These are phyloP conservation scores for Galerucella nymphaeae DNA, from an alignment of 2,888 invertebrate species.

Conservation along the genomic window DNA sequence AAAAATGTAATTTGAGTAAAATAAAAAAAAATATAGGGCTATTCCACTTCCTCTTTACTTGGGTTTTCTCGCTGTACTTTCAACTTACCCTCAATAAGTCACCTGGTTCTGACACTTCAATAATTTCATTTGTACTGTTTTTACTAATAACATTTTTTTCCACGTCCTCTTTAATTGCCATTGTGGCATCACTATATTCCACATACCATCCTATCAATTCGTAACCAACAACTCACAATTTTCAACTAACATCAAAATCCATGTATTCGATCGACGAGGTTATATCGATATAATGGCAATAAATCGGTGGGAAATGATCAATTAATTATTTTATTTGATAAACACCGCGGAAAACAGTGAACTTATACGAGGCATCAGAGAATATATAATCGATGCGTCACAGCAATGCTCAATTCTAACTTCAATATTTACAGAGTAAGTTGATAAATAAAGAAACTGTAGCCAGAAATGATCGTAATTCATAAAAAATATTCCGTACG, in stretches of 20 bases:
- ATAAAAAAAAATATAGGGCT: no score
- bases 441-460: neutral
- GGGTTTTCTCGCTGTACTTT: no score
- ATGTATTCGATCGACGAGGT: conserved; percentile 24
- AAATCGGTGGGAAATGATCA: conserved; percentile 43
- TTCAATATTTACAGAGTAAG: conserved; percentile 9
- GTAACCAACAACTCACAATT: conserved; percentile 13
- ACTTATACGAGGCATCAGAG: neutral
- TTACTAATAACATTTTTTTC: neutral
- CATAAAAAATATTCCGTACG: neutral
- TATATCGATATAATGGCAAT: conserved; percentile 38
- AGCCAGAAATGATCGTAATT: neutral
- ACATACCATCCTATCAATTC: conserved; percentile 12
- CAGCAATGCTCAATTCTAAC: neutral
- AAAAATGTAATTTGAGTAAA: no score
- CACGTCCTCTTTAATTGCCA: conserved; percentile 1
- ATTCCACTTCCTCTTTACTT: neutral
- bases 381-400: conserved; percentile 10
- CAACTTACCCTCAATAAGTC: conserved; percentile 6
- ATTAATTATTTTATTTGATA: conserved; percentile 37
- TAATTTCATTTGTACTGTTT: neutral
- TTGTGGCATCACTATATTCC: neutral
- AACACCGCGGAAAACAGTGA: conserved; percentile 18
- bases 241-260: conserved; percentile 28
- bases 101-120: neutral